Evolutionary conservation across 30 jellyfish, hydroid and myxozoan species (phyloP).

Genomic region (Hydra vulgaris): DNA sequence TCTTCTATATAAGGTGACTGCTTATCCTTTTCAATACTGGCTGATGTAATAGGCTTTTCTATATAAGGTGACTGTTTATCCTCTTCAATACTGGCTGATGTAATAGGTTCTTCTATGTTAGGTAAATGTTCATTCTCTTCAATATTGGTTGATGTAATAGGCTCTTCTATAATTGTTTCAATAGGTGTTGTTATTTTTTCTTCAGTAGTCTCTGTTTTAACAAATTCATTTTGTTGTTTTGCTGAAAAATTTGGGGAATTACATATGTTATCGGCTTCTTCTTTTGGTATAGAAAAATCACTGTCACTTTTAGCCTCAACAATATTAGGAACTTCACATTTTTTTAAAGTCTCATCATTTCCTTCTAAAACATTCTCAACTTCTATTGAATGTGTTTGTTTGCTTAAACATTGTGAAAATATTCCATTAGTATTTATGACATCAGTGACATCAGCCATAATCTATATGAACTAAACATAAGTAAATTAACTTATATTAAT

Average conservation of each 20-base stretch:
- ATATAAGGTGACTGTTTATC: too few species aligned
- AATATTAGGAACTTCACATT: background rate
- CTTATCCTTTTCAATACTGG: background rate
- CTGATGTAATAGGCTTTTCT: background rate
- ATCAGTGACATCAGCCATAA: background rate
- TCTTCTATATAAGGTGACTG: background rate
- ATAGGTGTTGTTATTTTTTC: background rate
- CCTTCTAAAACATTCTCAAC: background rate
- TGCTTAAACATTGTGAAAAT: background rate
- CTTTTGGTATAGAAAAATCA: background rate
- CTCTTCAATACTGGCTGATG: background rate
- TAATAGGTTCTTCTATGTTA: background rate
- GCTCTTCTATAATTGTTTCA: background rate
- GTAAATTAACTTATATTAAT: too few species aligned
- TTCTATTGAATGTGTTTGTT: background rate
- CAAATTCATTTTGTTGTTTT: background rate
- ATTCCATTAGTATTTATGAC: background rate
- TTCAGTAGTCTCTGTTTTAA: background rate
- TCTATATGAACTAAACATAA: background rate
- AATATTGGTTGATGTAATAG: background rate
- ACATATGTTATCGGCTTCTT: background rate
- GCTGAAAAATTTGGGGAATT: background rate
- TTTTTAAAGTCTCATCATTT: background rate
- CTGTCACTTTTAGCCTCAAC: background rate
- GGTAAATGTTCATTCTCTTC: background rate